phyloP scores from a whole-genome alignment of 2,888 invertebrate genomes.

The Blastobasis adustella region DNA sequence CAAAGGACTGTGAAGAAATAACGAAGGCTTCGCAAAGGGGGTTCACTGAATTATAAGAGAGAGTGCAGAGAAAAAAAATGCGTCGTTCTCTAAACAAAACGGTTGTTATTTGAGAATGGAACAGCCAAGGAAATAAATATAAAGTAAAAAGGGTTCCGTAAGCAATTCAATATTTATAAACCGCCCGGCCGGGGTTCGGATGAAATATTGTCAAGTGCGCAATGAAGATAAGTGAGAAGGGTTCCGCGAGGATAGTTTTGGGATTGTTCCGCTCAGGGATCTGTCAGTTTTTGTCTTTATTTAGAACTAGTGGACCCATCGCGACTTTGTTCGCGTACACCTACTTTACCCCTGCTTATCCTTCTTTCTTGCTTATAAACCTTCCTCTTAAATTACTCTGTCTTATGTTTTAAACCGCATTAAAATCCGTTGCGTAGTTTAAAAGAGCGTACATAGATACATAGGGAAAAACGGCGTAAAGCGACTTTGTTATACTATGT shows the following conservation, averaged over 20 bases:
- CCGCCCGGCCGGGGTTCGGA: slow-evolving; percentile 9
- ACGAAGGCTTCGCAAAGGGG: slow-evolving; percentile 10
- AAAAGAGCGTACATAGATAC: too few relatives aligned
- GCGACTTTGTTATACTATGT: too few relatives aligned
- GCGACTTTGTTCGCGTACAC: too few relatives aligned
- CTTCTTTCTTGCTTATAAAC: too few relatives aligned
- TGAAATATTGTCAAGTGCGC: slow-evolving; percentile 22
- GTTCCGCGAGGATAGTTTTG: slow-evolving; percentile 10
- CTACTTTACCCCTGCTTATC: too few relatives aligned
- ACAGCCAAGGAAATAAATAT: slow-evolving; percentile 27
- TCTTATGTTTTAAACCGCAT: too few relatives aligned
- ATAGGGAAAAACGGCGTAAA: too few relatives aligned
- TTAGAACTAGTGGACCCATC: too few relatives aligned
- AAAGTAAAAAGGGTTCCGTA: slow-evolving; percentile 32
- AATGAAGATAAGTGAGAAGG: slow-evolving; percentile 16
- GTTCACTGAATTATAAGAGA: slow-evolving; percentile 14
- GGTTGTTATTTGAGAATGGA: slow-evolving; percentile 20
- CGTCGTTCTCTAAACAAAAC: slow-evolving; percentile 13
- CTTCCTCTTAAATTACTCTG: too few relatives aligned
- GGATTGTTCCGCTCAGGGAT: neutral
- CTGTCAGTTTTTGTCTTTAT: too few relatives aligned
- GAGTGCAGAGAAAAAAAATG: slow-evolving; percentile 10
- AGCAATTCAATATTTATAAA: slow-evolving; percentile 33
- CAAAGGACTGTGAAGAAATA: neutral
- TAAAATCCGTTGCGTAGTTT: too few relatives aligned